Evolutionary conservation across 2,888 invertebrate species (phyloP).

Genomic region (Amiota minor): DNA sequence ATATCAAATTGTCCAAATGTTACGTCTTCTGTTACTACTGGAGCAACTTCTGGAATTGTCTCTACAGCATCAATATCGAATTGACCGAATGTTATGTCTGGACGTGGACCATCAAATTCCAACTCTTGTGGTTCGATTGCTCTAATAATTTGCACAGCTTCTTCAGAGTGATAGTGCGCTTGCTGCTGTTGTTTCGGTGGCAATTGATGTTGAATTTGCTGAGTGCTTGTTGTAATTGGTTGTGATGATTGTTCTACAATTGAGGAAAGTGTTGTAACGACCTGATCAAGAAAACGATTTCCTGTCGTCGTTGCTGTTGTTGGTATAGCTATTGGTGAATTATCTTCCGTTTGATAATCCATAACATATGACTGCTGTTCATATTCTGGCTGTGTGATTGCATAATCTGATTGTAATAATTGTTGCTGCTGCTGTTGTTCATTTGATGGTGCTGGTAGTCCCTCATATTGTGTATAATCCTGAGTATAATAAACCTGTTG

Average conservation of each 20-base stretch:
- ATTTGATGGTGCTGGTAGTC: constrained; percentile 43
- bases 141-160: constrained; percentile 52
- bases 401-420: constrained; percentile 41
- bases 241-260: constrained; percentile 58
- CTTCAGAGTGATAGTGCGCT: constrained; percentile 43
- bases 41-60: constrained; percentile 54
- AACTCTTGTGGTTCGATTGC: constrained; percentile 63
- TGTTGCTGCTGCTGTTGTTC: constrained; percentile 45
- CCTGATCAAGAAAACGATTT: constrained; percentile 55
- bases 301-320: constrained; percentile 46
- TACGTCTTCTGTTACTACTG: neutral
- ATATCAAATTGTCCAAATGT: constrained; percentile 69
- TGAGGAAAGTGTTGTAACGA: constrained; percentile 59
- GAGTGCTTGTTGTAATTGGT: constrained; percentile 54
- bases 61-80: constrained; percentile 70
- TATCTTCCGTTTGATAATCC: constrained; percentile 48
- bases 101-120: constrained; percentile 62
- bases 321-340: constrained; percentile 26
- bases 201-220: constrained; percentile 49
- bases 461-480: constrained; percentile 42
- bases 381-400: constrained; percentile 38
- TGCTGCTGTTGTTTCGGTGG: constrained; percentile 10
- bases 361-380: constrained; percentile 51
- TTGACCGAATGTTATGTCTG: constrained; percentile 70
- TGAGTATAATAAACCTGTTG: constrained; percentile 58